phyloP scores from a whole-genome alignment of 2,888 invertebrate genomes.

The Sacculina carcini region DNA sequence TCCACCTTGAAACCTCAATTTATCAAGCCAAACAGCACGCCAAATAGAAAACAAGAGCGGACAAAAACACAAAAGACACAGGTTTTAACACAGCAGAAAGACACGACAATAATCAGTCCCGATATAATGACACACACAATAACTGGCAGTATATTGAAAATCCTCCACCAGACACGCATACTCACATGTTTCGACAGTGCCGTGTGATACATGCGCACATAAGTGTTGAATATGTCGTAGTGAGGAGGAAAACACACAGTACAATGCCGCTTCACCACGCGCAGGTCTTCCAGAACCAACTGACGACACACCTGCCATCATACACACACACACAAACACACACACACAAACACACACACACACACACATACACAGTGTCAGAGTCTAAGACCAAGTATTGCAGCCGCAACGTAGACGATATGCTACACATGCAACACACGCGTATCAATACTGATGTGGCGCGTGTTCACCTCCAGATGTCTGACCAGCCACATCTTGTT shows the following conservation, averaged over 20 bases:
- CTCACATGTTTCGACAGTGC: conserved; percentile 29
- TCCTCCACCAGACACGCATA: conserved; percentile 5
- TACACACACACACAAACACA: background rate
- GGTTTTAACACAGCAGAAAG: no score
- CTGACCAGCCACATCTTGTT: conserved; percentile 89
- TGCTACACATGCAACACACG: background rate
- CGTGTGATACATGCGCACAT: conserved; percentile 77
- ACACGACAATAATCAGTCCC: background rate
- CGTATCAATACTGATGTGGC: background rate
- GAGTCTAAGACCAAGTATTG: background rate
- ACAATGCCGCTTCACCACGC: conserved; percentile 66
- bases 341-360: background rate
- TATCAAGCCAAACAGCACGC: no score
- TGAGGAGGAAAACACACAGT: conserved; percentile 85
- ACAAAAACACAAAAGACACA: no score
- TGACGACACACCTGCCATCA: conserved; percentile 35
- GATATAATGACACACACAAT: background rate
- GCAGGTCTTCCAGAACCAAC: conserved; percentile 63
- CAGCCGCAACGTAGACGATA: background rate
- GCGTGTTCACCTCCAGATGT: conserved; percentile 39
- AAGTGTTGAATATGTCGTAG: conserved; percentile 72
- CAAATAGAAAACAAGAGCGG: no score
- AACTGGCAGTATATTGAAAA: background rate
- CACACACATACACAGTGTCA: background rate
- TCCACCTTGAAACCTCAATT: no score